phyloP scores from a whole-genome alignment of 2,888 invertebrate species.

The Neria commutata region DNA sequence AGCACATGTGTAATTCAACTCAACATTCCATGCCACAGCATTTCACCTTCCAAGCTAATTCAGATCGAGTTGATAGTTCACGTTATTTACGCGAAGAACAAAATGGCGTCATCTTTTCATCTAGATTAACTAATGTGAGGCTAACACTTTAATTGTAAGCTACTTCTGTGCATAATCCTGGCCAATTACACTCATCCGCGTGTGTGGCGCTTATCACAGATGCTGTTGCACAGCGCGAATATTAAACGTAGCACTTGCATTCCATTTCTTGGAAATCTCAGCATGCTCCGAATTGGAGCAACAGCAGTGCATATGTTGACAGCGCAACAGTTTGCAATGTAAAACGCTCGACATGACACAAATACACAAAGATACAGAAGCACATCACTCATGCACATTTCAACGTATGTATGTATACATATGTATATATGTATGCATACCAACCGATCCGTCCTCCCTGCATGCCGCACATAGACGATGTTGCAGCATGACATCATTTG shows the following conservation, averaged over 20 bases:
- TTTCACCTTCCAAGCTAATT: too few relatives aligned
- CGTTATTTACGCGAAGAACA: too few relatives aligned
- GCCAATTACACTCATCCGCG: neutral
- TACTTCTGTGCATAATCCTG: too few relatives aligned
- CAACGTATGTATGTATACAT: neutral
- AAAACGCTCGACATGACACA: neutral
- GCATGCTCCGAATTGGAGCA: neutral
- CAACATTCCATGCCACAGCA: too few relatives aligned
- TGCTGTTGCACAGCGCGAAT: neutral
- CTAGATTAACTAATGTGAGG: too few relatives aligned
- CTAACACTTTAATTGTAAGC: too few relatives aligned
- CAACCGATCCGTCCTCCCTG: too few relatives aligned
- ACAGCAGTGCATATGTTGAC: neutral
- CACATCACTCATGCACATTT: neutral
- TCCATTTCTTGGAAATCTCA: neutral
- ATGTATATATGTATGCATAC: too few relatives aligned
- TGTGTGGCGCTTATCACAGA: neutral
- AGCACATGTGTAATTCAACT: too few relatives aligned
- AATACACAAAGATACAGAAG: neutral
- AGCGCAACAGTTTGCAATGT: neutral
- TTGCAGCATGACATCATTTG: constrained; percentile 53
- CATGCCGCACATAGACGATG: constrained; percentile 27
- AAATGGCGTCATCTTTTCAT: too few relatives aligned
- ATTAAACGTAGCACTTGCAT: neutral
- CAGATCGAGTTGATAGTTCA: too few relatives aligned